These are phyloP conservation scores for Leptopilina boulardi DNA, from an alignment of 1,140 invertebrate genomes.

Conservation along the genomic window DNA sequence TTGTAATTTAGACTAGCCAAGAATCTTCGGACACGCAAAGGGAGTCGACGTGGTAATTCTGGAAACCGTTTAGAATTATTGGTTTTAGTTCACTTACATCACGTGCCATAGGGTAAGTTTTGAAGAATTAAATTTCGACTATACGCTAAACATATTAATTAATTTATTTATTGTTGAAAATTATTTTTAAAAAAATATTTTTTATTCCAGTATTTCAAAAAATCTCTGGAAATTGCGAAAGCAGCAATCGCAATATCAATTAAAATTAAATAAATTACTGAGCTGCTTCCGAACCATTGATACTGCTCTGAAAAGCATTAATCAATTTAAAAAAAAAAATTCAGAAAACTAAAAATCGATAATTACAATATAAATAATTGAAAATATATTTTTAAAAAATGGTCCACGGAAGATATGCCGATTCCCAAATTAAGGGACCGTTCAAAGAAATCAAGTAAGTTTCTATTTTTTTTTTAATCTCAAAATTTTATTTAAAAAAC, in stretches of 20 bases:
- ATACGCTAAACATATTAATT: constrained; percentile 43
- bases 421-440: constrained; percentile 58
- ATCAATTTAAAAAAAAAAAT: not conserved
- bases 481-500: not conserved
- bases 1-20: constrained; percentile 80
- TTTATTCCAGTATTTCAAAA: too few species aligned
- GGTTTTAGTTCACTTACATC: constrained; percentile 86
- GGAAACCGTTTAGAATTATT: constrained; percentile 87
- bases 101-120: constrained; percentile 84
- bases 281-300: constrained; percentile 49
- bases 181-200: too few species aligned
- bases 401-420: constrained; percentile 56
- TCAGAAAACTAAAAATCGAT: constrained; percentile 6
- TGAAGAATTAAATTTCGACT: too few species aligned
- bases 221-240: constrained; percentile 39
- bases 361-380: constrained; percentile 14
- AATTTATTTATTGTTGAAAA: constrained; percentile 43
- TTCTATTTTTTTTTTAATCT: not conserved
- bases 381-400: constrained; percentile 51
- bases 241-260: constrained; percentile 37
- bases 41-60: constrained; percentile 85
- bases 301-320: constrained; percentile 40
- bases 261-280: constrained; percentile 36
- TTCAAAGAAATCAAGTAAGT: constrained; percentile 66
- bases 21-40: constrained; percentile 84